phyloP scores from a whole-genome alignment of 2,797 vertebrate species.

The Brachymystax lenok region DNA sequence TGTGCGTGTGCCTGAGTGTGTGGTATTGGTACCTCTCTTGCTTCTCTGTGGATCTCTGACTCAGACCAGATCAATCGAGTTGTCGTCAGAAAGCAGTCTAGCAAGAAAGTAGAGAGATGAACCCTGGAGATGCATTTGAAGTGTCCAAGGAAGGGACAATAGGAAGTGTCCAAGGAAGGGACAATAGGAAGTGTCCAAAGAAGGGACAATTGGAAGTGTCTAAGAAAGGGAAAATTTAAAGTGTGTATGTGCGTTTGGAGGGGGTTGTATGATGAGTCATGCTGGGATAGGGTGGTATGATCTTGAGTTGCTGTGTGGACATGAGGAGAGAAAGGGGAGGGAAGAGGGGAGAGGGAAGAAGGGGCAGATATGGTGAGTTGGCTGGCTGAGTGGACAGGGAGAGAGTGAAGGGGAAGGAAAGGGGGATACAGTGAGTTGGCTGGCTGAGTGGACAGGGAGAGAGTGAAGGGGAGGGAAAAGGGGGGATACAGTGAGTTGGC shows the following conservation, averaged over 20 bases:
- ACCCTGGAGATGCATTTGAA: no score
- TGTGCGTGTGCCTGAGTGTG: slow-evolving; percentile 26
- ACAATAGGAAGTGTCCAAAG: no score
- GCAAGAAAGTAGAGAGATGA: no score
- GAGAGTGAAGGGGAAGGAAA: slow-evolving; percentile 32
- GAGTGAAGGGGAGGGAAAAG: slow-evolving; percentile 28
- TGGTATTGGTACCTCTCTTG: background rate
- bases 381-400: background rate
- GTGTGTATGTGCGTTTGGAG: slow-evolving; percentile 10
- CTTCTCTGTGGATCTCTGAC: background rate
- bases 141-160: no score
- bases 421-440: background rate
- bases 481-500: background rate
- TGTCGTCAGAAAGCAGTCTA: background rate
- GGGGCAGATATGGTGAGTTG: background rate
- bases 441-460: background rate
- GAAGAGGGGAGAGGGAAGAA: slow-evolving; percentile 36
- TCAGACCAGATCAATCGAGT: background rate
- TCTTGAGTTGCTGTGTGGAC: background rate
- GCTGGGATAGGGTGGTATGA: slow-evolving; percentile 24
- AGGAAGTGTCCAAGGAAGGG: no score
- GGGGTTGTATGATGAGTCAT: slow-evolving; percentile 48
- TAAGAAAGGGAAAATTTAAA: no score
- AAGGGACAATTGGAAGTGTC: no score
- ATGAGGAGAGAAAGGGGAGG: slow-evolving; percentile 2